Base-by-base conservation (phyloP, 2,797 vertebrate species). In the Sebastes dallii region DNA sequence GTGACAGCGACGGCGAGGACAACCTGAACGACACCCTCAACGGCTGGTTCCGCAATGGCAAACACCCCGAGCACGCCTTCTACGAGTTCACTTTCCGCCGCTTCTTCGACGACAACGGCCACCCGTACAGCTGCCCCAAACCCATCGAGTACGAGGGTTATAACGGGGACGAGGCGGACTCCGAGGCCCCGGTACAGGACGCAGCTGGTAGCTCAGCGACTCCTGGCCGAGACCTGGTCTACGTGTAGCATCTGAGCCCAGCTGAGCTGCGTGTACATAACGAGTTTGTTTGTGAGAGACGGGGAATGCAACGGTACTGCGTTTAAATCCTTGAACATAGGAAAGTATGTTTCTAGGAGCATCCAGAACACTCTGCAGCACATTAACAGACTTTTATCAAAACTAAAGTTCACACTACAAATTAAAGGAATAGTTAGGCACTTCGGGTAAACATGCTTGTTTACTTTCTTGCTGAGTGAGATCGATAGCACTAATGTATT, bases 31-130 rank as follows among this genome's bases (percentile, higher is more conserved):
- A 99, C 92, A 98, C 97, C 0, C 96, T 99, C 13, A 97, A 96
- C 0, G 92, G 96, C 76, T 99, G 97, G 98, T 99, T 98, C 93
- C 97, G 97, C 91, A 98, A 98, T 5, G 98, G 98, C 68, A 99
- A 99, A 84, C 98, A 99, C 89, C 97, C 99, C 0, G 98, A 99
- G 64, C 99, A 99, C 9, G 99, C 99, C 13, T 99, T 99, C 86
- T 99, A 99, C 0, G 99, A 99, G 86, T 99, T 99, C 89, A 99
- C 99, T 86, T 99, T 99, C 95, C 96, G 99, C 18, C 96, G 99
- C 89, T 99, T 99, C 95, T 99, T 99, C 1, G 99, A 99, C 69
- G 98, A 99, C 95, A 98, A 99, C 0, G 99, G 99, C 39, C 98
- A 99, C 86, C 98, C 98, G 0, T 99, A 99, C 94, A 99, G 98